Evolutionary conservation across 2,888 invertebrate species (phyloP), one percentile per base, ranked within the genome.

Genomic region (Liopterus haemorrhoidalis): DNA sequence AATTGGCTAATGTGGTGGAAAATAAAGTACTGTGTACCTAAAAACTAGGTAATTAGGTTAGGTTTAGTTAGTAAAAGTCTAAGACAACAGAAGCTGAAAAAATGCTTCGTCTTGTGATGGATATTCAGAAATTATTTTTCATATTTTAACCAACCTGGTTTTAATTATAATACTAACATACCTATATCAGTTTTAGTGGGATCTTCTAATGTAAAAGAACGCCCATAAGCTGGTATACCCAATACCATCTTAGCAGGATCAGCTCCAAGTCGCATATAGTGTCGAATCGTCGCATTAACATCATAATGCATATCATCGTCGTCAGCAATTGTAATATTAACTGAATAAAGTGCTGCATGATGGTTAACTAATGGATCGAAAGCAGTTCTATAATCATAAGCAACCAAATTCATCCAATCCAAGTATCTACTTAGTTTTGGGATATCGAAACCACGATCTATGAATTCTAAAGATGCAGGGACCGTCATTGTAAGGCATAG

Each of bases 331-430:
- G n/a, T n/a, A n/a, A n/a, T n/a, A 59, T 87, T 87, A 3, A 88
- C 65, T 0, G 89, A 78, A 64, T 79, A 88, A 5, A 93, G 73
- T 0, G 93, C 90, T 0, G 93, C 82, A 69, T 93, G 93, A 64
- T 93, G 93, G 69, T 92, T 90, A 4, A 88, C 90, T 0, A 87
- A 81, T 0, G 91, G 89, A 62, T 93, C 92, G 63, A 85, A 89
- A 0, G 92, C 88, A 0, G 90, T 90, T 67, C 93, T 92, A 65
- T 92, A 93, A 67, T 93, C 93, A 67, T 93, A 93, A 3, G 89
- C 85, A 20, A 93, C 70, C 49, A 93, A 75, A 69, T 93, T 93
- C 75, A 93, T 85, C 79, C 93, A 93, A 69, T 93, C 93, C 56
- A 92, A 70, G 65, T 91, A 82, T 58, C 82, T 83, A 65, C 89